phyloP scores from a whole-genome alignment of 2,888 invertebrate species.

The Prenolepis imparis region DNA sequence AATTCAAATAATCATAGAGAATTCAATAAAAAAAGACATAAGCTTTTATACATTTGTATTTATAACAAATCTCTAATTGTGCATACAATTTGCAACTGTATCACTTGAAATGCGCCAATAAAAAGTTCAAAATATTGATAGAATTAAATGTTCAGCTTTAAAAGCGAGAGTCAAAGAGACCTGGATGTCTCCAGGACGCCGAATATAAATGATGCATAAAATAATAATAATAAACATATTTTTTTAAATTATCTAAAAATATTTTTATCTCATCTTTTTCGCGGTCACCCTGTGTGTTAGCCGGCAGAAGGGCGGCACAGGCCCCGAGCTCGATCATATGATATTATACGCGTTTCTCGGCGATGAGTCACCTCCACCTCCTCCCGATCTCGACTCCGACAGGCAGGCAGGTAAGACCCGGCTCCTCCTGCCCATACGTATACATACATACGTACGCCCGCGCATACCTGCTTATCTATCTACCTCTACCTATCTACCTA shows the following conservation, averaged over 20 bases:
- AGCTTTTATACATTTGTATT: neutral
- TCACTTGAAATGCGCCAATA: neutral
- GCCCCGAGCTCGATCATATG: slow-evolving; percentile 34
- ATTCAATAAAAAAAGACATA: neutral
- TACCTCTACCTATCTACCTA: slow-evolving; percentile 9
- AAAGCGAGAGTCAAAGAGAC: neutral
- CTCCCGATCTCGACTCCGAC: slow-evolving; percentile 37
- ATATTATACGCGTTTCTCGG: slow-evolving; percentile 65
- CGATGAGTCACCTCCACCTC: slow-evolving; percentile 68
- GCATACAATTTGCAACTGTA: neutral
- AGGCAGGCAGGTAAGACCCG: slow-evolving; percentile 49
- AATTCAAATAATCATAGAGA: neutral
- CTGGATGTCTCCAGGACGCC: neutral
- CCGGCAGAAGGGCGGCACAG: slow-evolving; percentile 48
- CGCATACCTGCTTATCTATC: slow-evolving; percentile 43
- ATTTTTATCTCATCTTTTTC: neutral
- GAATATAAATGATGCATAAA: neutral
- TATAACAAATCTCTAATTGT: neutral
- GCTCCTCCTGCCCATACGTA: slow-evolving; percentile 12
- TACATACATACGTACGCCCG: slow-evolving; percentile 57
- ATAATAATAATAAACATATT: neutral
- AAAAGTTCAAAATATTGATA: neutral
- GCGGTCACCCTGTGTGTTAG: slow-evolving; percentile 30
- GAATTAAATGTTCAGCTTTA: neutral
- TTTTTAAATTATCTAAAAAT: neutral